These are phyloP conservation scores for Drosophila subpulchrella DNA, from an alignment of 1,140 invertebrate genomes.

Conservation along the genomic window DNA sequence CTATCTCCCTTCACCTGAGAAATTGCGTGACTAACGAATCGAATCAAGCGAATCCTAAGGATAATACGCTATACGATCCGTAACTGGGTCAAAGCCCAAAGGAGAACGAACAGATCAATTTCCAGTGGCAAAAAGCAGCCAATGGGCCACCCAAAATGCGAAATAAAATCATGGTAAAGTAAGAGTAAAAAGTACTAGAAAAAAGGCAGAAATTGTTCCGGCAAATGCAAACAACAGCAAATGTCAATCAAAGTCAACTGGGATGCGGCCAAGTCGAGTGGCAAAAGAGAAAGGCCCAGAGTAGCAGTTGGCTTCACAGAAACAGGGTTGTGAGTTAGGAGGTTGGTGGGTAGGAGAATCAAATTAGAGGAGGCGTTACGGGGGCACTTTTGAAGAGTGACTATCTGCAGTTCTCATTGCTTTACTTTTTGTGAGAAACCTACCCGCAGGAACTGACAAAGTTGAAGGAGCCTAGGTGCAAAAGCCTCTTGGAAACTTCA, in stretches of 20 bases:
- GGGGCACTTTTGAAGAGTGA: conserved; percentile 40
- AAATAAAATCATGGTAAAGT: conserved; percentile 39
- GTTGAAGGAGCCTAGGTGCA: conserved; percentile 47
- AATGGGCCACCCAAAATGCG: conserved; percentile 62
- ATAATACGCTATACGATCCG: conserved; percentile 23
- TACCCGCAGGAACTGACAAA: conserved; percentile 25
- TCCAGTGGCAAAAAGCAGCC: conserved; percentile 29
- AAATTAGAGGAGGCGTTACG: conserved; percentile 43
- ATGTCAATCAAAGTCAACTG: conserved; percentile 79
- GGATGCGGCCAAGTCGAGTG: conserved; percentile 71
- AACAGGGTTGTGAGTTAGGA: background rate
- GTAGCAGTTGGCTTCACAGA: conserved; percentile 14
- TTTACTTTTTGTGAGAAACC: conserved; percentile 31
- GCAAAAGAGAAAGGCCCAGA: conserved; percentile 73
- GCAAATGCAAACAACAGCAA: conserved; percentile 75
- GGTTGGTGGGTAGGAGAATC: conserved; percentile 40
- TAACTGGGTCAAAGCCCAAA: conserved; percentile 56
- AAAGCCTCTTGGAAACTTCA: conserved; percentile 67
- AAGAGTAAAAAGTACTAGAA: conserved; percentile 2
- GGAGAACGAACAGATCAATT: conserved; percentile 55
- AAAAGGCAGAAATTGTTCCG: conserved; percentile 57
- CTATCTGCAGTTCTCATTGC: conserved; percentile 31
- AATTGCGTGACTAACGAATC: conserved; percentile 64
- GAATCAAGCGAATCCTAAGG: conserved; percentile 27
- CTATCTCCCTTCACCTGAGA: background rate